Percentiles rank a stretch among this genome's conserved stretches.
Conservation (phyloP, 2,113 vertebrate species). For the Theristicus caerulescens region DNA sequence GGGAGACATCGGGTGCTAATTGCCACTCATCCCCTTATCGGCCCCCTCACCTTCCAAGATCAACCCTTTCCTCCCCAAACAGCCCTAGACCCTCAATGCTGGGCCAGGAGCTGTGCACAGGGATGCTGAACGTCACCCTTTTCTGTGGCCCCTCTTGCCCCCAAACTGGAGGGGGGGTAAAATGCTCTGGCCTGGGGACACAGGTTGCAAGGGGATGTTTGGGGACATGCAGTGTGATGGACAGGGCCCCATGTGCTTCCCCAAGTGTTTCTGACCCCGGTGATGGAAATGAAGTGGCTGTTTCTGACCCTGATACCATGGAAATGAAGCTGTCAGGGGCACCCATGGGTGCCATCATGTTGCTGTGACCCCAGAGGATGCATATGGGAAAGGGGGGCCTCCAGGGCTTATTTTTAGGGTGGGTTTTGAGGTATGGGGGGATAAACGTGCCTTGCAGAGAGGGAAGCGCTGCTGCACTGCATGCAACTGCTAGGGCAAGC, state of each 20-base stretch:
- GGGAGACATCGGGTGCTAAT: not conserved
- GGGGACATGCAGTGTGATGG: fast-evolving
- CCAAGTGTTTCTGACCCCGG: not conserved
- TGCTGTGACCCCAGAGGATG: not conserved
- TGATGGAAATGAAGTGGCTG: not conserved
- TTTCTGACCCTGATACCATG: not conserved
- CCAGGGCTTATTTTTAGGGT: not conserved
- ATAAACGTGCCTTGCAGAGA: not conserved
- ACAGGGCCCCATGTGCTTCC: fast-evolving
- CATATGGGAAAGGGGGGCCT: not conserved
- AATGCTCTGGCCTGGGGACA: not conserved
- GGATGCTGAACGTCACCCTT: not conserved
- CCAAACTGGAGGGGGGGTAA: not conserved
- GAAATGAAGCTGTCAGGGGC: fast-evolving
- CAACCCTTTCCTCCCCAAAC: not conserved
- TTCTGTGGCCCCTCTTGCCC: not conserved
- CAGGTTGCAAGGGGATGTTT: fast-evolving
- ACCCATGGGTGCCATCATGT: not conserved
- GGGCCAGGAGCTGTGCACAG: fast-evolving
- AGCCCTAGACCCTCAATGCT: not conserved
- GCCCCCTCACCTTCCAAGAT: not conserved
- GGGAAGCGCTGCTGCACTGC: not conserved
- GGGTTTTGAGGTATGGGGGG: fast-evolving
- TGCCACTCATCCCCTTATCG: not conserved
- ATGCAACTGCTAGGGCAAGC: fast-evolving